Percentiles rank a stretch among this genome's conserved stretches.
Evolutionary conservation across 2,797 vertebrate genomes (phyloP).

Genomic region (Morelia viridis): DNA sequence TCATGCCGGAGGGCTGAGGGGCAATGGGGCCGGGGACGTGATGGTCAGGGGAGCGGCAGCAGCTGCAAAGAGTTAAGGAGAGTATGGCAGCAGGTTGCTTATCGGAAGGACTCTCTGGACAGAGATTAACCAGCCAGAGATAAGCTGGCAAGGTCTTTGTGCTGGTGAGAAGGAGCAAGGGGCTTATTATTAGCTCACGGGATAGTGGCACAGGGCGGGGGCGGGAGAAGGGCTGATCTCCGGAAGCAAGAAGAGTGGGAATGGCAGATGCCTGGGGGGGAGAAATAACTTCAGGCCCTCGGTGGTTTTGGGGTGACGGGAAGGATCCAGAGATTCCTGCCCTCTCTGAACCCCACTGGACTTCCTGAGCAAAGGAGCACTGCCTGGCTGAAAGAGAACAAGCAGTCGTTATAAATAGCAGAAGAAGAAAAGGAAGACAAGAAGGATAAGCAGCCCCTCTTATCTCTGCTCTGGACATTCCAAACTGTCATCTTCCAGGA

Average conservation of each 20-base stretch:
- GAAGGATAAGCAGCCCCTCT: constrained; percentile 23
- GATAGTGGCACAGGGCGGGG: fast-evolving
- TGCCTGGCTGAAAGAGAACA: constrained; percentile 38
- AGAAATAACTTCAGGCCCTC: not conserved
- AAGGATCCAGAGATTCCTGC: not conserved
- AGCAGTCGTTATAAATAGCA: constrained; percentile 71
- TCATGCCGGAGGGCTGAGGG: not conserved
- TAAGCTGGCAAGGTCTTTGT: constrained; percentile 57
- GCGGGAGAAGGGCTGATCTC: constrained; percentile 37
- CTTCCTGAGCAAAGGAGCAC: not conserved
- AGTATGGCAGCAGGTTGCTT: constrained; percentile 45
- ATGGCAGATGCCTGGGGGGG: not conserved
- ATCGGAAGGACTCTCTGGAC: constrained; percentile 57
- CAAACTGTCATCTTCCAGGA: constrained; percentile 30
- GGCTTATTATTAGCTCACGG: constrained; percentile 67
- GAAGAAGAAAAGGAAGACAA: constrained; percentile 64
- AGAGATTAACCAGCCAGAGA: constrained; percentile 63
- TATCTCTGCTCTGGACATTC: constrained; percentile 39
- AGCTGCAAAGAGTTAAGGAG: not conserved
- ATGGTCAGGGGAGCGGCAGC: not conserved
- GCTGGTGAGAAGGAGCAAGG: constrained; percentile 53
- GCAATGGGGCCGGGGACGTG: not conserved
- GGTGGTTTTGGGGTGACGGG: not conserved
- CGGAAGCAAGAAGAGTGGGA: not conserved
- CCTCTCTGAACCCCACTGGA: not conserved